phyloP scores from a whole-genome alignment of 2,797 vertebrate species.

The Okamejei kenojei region DNA sequence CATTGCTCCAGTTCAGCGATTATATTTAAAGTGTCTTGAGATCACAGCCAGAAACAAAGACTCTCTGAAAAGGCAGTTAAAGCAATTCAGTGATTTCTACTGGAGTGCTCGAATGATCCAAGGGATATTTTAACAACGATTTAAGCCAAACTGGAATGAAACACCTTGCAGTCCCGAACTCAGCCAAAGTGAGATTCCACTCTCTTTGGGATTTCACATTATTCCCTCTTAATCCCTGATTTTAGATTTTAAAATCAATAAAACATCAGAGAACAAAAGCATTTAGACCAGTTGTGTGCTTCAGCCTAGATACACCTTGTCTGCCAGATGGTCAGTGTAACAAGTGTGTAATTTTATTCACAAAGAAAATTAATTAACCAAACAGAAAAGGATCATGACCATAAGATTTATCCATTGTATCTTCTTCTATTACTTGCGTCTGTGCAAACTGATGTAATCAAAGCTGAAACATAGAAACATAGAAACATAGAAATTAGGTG shows the following conservation, averaged over 20 bases:
- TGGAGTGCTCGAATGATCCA: background rate
- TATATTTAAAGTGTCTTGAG: background rate
- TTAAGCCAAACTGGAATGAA: background rate
- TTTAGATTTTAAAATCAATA: too few species aligned
- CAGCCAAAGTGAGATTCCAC: background rate
- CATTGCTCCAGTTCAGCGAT: background rate
- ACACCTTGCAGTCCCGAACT: background rate
- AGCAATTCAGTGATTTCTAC: background rate
- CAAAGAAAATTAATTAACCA: background rate
- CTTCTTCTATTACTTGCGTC: too few species aligned
- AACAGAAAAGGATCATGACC: too few species aligned
- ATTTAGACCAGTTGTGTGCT: background rate
- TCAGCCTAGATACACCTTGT: background rate
- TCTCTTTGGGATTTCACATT: background rate
- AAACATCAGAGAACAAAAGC: too few species aligned
- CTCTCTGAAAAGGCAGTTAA: background rate
- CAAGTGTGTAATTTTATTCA: background rate
- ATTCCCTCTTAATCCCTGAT: too few species aligned
- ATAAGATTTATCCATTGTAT: too few species aligned
- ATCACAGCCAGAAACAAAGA: background rate
- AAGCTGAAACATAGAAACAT: too few species aligned
- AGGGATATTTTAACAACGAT: background rate
- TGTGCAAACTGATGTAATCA: too few species aligned
- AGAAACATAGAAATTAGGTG: too few species aligned
- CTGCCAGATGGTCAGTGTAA: background rate